These are phyloP conservation scores for Podotricha telesiphe DNA, from an alignment of 2,888 invertebrate genomes.

Conservation along the genomic window DNA sequence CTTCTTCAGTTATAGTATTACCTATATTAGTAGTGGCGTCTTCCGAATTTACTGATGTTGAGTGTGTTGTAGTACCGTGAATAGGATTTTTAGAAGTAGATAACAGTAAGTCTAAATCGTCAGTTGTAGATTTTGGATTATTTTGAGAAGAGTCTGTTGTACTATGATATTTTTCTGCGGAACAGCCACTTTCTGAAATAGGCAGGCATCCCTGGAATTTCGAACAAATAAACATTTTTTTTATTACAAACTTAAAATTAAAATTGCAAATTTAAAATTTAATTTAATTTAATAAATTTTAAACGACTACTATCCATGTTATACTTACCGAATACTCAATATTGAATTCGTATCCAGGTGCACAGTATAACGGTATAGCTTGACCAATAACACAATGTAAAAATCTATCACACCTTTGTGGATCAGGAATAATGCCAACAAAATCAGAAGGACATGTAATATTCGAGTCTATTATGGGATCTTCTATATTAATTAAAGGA, in stretches of 20 bases:
- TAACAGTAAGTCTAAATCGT: neutral
- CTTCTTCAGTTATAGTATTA: neutral
- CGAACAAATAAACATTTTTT: neutral
- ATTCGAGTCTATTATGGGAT: neutral
- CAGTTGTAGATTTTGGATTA: neutral
- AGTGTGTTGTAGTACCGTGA: neutral
- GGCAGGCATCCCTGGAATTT: slow-evolving; percentile 29
- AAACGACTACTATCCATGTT: neutral
- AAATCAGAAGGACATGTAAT: slow-evolving; percentile 8
- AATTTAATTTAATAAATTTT: too few species aligned
- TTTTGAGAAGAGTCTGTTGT: neutral
- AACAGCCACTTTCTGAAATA: slow-evolving; percentile 17
- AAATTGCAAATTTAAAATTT: too few species aligned
- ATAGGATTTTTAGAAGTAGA: slow-evolving; percentile 3
- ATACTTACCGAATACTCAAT: slow-evolving; percentile 38
- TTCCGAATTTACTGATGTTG: neutral
- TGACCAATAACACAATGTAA: slow-evolving; percentile 56
- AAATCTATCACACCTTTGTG: slow-evolving; percentile 54
- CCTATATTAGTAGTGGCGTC: neutral
- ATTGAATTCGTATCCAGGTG: slow-evolving; percentile 48
- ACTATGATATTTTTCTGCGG: neutral
- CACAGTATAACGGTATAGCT: slow-evolving; percentile 51
- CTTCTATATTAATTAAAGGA: neutral
- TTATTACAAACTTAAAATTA: neutral
- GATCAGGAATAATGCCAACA: slow-evolving; percentile 51